phyloP scores from a whole-genome alignment of 1,140 invertebrate genomes.

The Varroa destructor region DNA sequence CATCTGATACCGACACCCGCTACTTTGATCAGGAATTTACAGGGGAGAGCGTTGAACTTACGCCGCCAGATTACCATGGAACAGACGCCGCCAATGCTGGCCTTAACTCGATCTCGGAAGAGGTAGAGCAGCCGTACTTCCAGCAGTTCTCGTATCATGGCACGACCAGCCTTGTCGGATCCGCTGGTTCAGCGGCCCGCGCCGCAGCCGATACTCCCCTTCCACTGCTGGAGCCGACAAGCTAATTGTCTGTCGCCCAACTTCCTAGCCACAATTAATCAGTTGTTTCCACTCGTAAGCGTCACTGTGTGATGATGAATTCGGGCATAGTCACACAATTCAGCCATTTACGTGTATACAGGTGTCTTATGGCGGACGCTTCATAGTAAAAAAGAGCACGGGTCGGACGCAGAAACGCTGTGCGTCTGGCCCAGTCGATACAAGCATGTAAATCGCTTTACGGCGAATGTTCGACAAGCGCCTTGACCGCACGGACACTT shows the following conservation, averaged over 20 bases:
- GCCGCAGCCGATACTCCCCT: slow-evolving; percentile 1
- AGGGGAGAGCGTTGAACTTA: slow-evolving; percentile 87
- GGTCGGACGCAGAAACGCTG: too few relatives aligned
- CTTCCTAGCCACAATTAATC: too few relatives aligned
- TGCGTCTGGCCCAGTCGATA: too few relatives aligned
- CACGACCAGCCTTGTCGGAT: slow-evolving; percentile 33
- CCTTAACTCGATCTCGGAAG: slow-evolving; percentile 55
- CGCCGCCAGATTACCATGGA: slow-evolving; percentile 62
- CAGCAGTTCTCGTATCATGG: slow-evolving; percentile 62
- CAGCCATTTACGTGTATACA: too few relatives aligned
- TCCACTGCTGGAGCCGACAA: neutral
- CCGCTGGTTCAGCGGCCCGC: neutral
- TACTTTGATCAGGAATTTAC: slow-evolving; percentile 98
- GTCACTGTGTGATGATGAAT: too few relatives aligned
- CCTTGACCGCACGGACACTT: too few relatives aligned
- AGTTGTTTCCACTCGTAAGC: too few relatives aligned
- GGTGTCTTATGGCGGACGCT: too few relatives aligned
- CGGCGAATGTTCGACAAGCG: too few relatives aligned
- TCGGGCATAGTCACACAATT: too few relatives aligned
- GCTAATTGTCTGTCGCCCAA: neutral
- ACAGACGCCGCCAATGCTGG: slow-evolving; percentile 39
- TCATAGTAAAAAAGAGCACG: too few relatives aligned
- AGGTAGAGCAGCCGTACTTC: slow-evolving; percentile 55
- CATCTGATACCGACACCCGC: slow-evolving; percentile 85
- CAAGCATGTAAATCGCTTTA: too few relatives aligned